A percentile compares a stretch with the other conserved stretches of the same genome.
phyloP scores from a whole-genome alignment of 2,888 invertebrate species.

The Linyphia triangularis region DNA sequence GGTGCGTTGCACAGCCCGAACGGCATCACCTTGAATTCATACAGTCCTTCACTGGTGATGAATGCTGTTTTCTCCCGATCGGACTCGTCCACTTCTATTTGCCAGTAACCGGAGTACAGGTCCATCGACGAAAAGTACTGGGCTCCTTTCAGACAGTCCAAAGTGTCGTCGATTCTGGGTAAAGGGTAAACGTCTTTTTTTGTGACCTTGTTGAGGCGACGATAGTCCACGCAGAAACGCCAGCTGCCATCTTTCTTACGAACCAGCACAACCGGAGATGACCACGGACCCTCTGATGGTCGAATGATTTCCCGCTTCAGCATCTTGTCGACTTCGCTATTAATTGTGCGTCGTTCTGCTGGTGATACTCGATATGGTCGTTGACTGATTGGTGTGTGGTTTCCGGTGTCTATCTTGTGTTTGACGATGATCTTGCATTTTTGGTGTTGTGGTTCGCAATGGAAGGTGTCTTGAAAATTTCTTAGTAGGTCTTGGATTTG shows the following conservation, averaged over 20 bases:
- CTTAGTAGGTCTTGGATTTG: no score
- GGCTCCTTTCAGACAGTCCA: not conserved
- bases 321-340: not conserved
- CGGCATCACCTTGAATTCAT: slow-evolving; percentile 77
- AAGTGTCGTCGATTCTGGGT: not conserved
- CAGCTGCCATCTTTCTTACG: slow-evolving; percentile 15
- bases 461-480: no score
- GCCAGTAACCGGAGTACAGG: no score
- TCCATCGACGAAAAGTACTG: slow-evolving; percentile 19
- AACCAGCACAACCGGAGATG: not conserved
- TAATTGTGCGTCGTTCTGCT: no score
- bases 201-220: not conserved
- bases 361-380: no score
- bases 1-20: slow-evolving; percentile 77
- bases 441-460: no score
- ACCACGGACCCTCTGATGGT: slow-evolving; percentile 6
- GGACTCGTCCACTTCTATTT: no score
- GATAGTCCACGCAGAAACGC: not conserved
- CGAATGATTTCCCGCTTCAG: not conserved
- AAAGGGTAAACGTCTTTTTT: slow-evolving; percentile 16
- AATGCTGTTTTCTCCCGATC: slow-evolving; percentile 77
- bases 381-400: no score
- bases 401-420: no score
- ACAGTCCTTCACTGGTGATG: slow-evolving; percentile 74
- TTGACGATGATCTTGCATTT: no score